Conservation (phyloP, 2,888 invertebrate species). For the Tinea trinotella region DNA sequence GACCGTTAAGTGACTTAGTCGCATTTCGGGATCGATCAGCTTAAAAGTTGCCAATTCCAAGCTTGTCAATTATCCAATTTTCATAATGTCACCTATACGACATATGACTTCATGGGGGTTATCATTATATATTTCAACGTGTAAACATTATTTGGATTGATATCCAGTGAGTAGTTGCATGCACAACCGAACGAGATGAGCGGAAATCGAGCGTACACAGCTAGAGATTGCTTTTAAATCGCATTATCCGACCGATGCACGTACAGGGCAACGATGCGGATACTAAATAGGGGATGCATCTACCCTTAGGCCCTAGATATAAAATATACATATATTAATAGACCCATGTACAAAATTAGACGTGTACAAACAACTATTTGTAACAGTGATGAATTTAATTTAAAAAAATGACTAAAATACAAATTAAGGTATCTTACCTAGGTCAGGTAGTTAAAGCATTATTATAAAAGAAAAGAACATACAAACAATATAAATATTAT, state of each 20-base stretch:
- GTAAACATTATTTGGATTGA: background rate
- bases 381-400: background rate
- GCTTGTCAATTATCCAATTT: too few species aligned
- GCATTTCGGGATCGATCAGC: too few species aligned
- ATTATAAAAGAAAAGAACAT: too few species aligned
- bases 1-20: too few species aligned
- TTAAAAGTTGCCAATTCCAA: too few species aligned
- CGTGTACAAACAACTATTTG: background rate
- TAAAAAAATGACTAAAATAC: too few species aligned
- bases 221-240: slow-evolving; percentile 65
- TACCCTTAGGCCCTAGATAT: background rate
- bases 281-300: background rate
- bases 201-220: slow-evolving; percentile 55
- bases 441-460: too few species aligned
- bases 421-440: too few species aligned
- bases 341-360: slow-evolving; percentile 3
- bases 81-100: too few species aligned
- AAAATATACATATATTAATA: background rate
- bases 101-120: too few species aligned
- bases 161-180: background rate
- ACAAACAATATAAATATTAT: too few species aligned
- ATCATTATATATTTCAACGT: too few species aligned
- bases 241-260: slow-evolving; percentile 40
- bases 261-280: slow-evolving; percentile 27
- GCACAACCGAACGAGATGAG: slow-evolving; percentile 15